Base-by-base conservation (phyloP, 2,888 invertebrate species). In the Argyra leucocephala region DNA sequence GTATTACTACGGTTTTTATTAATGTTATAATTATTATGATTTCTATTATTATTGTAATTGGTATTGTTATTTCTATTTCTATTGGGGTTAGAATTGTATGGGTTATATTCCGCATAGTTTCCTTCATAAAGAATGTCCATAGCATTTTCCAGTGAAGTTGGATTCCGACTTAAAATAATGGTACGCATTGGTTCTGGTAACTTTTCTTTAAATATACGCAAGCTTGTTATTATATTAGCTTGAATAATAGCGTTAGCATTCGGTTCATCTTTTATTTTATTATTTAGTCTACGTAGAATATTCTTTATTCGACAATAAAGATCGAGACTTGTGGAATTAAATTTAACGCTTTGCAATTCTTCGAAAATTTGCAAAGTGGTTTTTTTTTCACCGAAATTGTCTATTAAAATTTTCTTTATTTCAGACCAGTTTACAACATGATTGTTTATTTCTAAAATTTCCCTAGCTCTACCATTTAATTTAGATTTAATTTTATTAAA, bases 401-500 rank as follows among this genome's bases (percentile, higher is more conserved):
- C 57, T 21, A 63, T 48, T 36, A 67, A 58, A 6, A 65, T 22
- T 37, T 9, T 24, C 36, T 67, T 67, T 15, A 67, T 59, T 15
- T 65, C 62, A n/a, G 58, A 26, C 67, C 67, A 65, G 22, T 23
- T 58, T 26, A 36, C 62, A 22, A 62, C 64, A 36, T 67, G 67
- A 15, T 57, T 60, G 64, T 67, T 67, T 7, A 67, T 67, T 7
- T 67, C 67, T 22, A 58, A 22, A 1, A 21, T 65, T 57, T 67
- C 68, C 7, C 62, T 65, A 57, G 65, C 65, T 57, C 31, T 63
- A 22, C 63, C 63, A 26, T 22, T 63, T 64, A 65, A 61, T 36
- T 65, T 67, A 65, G 48, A 65, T 62, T 67, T 67, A 48, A 67
- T 65, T 18, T 60, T 67, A 37, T 65, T 63, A 7, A 63, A 23